Conservation (phyloP, 2,113 vertebrate genomes). For the Neolamprologus ventralis region DNA sequence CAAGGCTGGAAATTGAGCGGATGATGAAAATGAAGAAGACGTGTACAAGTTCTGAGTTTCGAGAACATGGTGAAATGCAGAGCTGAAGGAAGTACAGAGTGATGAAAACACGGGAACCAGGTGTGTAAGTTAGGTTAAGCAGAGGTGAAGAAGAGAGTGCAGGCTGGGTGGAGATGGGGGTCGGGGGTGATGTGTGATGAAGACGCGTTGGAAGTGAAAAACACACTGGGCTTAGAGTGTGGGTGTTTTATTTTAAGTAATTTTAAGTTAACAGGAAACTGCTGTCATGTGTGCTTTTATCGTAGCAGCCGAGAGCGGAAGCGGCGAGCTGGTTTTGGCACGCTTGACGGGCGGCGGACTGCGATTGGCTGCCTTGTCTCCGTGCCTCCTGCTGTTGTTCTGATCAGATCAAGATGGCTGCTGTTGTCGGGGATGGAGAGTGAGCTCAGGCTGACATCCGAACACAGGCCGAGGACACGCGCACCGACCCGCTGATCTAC, state of each 20-base stretch:
- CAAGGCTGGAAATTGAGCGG: not conserved
- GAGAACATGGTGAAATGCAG: not conserved
- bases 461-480: not conserved
- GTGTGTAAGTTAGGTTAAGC: not conserved
- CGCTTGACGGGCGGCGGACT: not conserved
- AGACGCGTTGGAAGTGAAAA: not conserved
- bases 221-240: not conserved
- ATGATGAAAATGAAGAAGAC: not conserved
- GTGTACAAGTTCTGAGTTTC: not conserved
- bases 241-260: not conserved
- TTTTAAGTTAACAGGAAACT: not conserved
- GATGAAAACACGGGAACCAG: not conserved
- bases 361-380: not conserved
- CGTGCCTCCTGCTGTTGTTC: not conserved
- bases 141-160: not conserved
- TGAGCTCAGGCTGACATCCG: not conserved
- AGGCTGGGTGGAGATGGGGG: not conserved
- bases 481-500: not conserved
- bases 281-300: not conserved
- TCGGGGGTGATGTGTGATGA: not conserved
- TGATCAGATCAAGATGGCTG: constrained; percentile 47
- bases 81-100: not conserved
- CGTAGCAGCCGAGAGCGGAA: not conserved
- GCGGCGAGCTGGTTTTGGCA: accelerated
- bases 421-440: constrained; percentile 30